Conservation (phyloP, 2,888 invertebrate species). For the Folsomia candida region DNA sequence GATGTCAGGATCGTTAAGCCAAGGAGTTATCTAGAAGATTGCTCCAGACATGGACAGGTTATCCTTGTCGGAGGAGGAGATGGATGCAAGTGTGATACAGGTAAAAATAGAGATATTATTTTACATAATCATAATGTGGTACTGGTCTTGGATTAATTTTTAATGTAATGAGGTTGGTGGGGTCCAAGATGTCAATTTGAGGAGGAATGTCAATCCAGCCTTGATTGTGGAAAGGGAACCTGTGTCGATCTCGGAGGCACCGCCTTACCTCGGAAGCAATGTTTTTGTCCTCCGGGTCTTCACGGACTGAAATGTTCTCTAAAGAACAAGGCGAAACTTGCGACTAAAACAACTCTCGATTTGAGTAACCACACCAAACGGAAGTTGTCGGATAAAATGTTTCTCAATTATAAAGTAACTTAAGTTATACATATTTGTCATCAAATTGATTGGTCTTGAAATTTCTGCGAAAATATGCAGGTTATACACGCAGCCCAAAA, state of each 20-base stretch:
- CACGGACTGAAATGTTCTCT: slow-evolving; percentile 41
- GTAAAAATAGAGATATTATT: slow-evolving; percentile 6
- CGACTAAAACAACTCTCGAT: slow-evolving; percentile 29
- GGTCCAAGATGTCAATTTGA: slow-evolving; percentile 46
- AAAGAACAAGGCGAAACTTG: slow-evolving; percentile 24
- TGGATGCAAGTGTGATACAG: slow-evolving; percentile 23
- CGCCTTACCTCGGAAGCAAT: slow-evolving; percentile 43
- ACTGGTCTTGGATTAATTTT: not conserved
- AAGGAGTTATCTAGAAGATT: slow-evolving; percentile 71
- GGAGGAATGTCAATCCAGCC: slow-evolving; percentile 41
- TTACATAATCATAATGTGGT: not conserved
- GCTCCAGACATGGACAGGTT: slow-evolving; percentile 78
- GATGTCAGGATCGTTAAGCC: slow-evolving; percentile 74
- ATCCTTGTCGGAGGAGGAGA: slow-evolving; percentile 62
- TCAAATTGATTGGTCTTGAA: not conserved
- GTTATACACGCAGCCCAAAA: not conserved
- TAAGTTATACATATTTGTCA: not conserved
- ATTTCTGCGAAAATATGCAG: not conserved
- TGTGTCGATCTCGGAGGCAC: slow-evolving; percentile 47
- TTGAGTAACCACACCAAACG: slow-evolving; percentile 31
- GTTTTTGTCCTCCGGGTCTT: slow-evolving; percentile 42
- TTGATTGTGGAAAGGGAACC: slow-evolving; percentile 54
- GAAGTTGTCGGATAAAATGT: slow-evolving; percentile 36
- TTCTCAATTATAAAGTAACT: slow-evolving; percentile 40
- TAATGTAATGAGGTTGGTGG: slow-evolving; percentile 35